Conservation (phyloP, 2,888 invertebrate genomes). For the Acronicta psi region DNA sequence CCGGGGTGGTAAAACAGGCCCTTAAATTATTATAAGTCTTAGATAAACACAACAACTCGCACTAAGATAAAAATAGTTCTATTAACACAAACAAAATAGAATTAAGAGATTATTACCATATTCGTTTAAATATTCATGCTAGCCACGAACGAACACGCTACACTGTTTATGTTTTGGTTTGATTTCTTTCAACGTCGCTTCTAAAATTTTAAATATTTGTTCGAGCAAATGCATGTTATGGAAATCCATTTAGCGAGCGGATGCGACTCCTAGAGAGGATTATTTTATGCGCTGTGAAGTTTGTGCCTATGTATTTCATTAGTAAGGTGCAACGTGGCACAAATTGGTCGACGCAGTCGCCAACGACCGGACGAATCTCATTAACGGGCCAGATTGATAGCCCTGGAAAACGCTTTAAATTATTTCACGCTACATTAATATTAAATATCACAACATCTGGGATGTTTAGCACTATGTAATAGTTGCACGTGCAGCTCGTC, state of each 20-base stretch:
- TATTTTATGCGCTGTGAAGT: constrained; percentile 55
- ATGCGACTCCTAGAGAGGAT: constrained; percentile 39
- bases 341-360: constrained; percentile 81
- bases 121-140: constrained; percentile 25
- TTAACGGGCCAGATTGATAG: constrained; percentile 84
- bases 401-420: constrained; percentile 83
- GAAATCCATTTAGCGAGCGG: constrained; percentile 35
- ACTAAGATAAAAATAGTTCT: constrained; percentile 5
- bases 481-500: constrained; percentile 50
- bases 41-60: constrained; percentile 1
- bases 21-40: no score
- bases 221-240: constrained; percentile 17
- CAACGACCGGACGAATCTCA: constrained; percentile 82
- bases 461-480: constrained; percentile 60
- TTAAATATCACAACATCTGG: constrained; percentile 74
- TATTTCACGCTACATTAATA: constrained; percentile 85
- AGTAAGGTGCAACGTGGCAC: constrained; percentile 79
- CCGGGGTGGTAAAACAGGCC: no score
- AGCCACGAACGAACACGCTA: constrained; percentile 7
- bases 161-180: constrained; percentile 18
- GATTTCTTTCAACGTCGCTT: constrained; percentile 25
- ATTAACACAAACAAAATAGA: constrained; percentile 15
- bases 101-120: constrained; percentile 7
- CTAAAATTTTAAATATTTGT: constrained; percentile 23
- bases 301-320: constrained; percentile 71